Evolutionary conservation across 2,888 invertebrate species (phyloP), one percentile per base, ranked within the genome.

Genomic region (Cephus pulcher): DNA sequence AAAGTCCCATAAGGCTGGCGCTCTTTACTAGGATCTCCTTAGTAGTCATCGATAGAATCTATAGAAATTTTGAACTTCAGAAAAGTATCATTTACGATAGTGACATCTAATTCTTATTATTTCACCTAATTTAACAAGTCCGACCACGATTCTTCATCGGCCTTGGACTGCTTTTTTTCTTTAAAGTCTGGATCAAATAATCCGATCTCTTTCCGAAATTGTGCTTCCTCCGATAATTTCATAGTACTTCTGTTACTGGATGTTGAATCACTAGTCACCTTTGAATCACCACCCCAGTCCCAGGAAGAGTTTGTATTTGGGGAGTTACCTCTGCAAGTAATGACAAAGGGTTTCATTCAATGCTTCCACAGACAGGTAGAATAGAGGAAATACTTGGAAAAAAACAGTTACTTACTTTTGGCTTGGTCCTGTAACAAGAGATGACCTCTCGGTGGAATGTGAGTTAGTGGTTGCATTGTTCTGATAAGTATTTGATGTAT

Each of bases 381-480:
- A 56, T 56, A 56, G 9, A 56, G 9, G 23, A 56, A 56, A 23
- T 23, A 56, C 9, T 23, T 56, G 23, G 2, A 15, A 9, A 56
- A 56, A 56, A 56, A 15, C 1, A 56, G 37, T 23, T 74, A 80
- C 81, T 84, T 86, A 90, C 91, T 86, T 90, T 69, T 84, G 82
- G 74, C 83, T 88, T 15, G 86, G 85, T 34, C 86, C 87, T 34
- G 88, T 84, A 73, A 89, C 88, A 74, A 90, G 82, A 69, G 88
- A 89, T n/a, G 90, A 90, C 79, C 90, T 90, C 82, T 91, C 90
- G 74, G 87, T 89, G 4, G 90, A 89, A 80, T 86, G 81, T 69
- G 84, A 79, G 76, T 86, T 87, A 56, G 83, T 84, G 69, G 85
- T 80, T 73, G 82, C 80, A 76, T 77, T 85, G 78, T 88, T 89